Percentiles rank a stretch among this genome's conserved stretches.
These are phyloP conservation scores for Corvus hawaiiensis DNA, from an alignment of 2,113 vertebrate species.

Conservation along the genomic window DNA sequence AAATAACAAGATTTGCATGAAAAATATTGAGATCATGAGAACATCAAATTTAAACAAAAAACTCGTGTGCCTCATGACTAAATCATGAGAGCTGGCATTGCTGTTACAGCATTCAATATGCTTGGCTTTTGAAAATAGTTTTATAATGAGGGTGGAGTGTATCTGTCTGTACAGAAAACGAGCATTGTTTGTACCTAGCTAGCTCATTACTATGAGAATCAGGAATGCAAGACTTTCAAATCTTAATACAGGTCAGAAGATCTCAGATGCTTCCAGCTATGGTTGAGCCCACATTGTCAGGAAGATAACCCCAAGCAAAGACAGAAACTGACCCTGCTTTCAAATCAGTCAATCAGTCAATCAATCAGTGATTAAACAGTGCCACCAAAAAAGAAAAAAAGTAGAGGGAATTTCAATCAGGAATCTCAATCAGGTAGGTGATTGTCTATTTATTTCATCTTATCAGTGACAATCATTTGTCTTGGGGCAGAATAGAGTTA, in stretches of 20 bases:
- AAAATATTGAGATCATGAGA: conserved; percentile 80
- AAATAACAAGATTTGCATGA: conserved; percentile 84
- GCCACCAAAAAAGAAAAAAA: neutral
- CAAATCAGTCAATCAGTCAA: conserved; percentile 27
- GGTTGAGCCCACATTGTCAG: neutral
- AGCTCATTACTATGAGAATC: conserved; percentile 63
- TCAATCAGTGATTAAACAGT: conserved; percentile 39
- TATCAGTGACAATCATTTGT: conserved; percentile 31
- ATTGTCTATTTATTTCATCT: conserved; percentile 28
- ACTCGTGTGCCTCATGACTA: conserved; percentile 77
- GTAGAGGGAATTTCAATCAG: neutral
- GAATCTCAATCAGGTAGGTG: conserved; percentile 24
- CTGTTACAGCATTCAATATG: conserved; percentile 71
- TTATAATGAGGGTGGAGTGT: conserved; percentile 69
- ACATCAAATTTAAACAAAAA: conserved; percentile 79
- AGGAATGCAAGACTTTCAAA: conserved; percentile 33
- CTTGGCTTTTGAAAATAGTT: conserved; percentile 73
- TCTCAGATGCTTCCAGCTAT: neutral
- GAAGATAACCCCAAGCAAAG: conserved; percentile 22
- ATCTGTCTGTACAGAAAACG: conserved; percentile 62
- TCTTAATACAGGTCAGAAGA: conserved; percentile 50
- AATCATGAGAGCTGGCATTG: conserved; percentile 76
- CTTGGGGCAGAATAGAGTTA: neutral
- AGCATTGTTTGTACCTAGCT: conserved; percentile 59
- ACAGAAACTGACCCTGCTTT: conserved; percentile 19